A percentile compares a stretch with the other conserved stretches of the same genome.
phyloP scores from a whole-genome alignment of 2,797 vertebrate species.

The Cryptoblepharus egeriae region DNA sequence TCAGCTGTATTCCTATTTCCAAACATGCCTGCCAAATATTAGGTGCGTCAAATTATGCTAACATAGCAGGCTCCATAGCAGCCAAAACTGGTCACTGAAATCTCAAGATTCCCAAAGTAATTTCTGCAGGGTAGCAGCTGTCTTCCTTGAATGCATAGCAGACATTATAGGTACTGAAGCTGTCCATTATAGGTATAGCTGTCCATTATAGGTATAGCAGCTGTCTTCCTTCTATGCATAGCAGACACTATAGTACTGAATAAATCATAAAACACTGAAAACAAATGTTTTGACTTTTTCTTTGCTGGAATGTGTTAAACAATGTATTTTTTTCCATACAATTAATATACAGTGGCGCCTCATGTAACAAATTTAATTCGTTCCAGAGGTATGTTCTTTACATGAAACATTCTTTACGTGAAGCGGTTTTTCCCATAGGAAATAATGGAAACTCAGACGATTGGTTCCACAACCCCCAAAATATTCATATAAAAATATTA shows the following conservation, averaged over 20 bases:
- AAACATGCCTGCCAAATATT: neutral
- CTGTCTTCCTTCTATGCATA: slow-evolving; percentile 39
- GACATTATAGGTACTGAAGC: too few relatives aligned
- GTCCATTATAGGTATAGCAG: slow-evolving; percentile 40
- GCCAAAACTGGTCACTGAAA: slow-evolving; percentile 1
- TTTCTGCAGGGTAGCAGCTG: slow-evolving; percentile 40
- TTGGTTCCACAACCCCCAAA: too few relatives aligned
- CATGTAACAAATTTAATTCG: too few relatives aligned
- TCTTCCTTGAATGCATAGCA: slow-evolving; percentile 43
- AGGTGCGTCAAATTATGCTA: neutral
- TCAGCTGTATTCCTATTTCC: neutral
- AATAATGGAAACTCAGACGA: too few relatives aligned
- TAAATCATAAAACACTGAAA: slow-evolving; percentile 34
- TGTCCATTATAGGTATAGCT: slow-evolving; percentile 37
- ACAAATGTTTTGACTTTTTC: slow-evolving; percentile 48
- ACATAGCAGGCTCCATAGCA: neutral
- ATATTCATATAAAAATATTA: too few relatives aligned
- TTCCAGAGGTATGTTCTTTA: too few relatives aligned
- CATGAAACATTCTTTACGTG: too few relatives aligned
- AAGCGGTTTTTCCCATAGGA: too few relatives aligned
- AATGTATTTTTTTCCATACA: slow-evolving; percentile 30
- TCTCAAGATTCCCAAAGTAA: slow-evolving; percentile 50
- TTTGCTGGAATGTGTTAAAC: slow-evolving; percentile 21
- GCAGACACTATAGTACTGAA: slow-evolving; percentile 39
- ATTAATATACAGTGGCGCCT: slow-evolving; percentile 9